These are phyloP conservation scores for Yoshiicerus persimilis DNA, from an alignment of 1,140 invertebrate species.

Conservation along the genomic window DNA sequence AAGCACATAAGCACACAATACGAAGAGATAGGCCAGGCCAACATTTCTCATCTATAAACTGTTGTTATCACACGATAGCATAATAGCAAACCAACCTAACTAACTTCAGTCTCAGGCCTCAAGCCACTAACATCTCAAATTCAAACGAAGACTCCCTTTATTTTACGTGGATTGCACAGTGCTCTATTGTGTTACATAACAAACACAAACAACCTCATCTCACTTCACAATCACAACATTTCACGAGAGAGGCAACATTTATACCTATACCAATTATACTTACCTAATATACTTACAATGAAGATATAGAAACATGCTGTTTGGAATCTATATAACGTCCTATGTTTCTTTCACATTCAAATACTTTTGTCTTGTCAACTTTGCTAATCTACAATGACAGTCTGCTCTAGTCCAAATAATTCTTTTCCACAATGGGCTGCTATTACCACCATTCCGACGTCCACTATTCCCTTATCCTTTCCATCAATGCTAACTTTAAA, in stretches of 20 bases:
- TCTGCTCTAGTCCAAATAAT: neutral
- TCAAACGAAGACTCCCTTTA: neutral
- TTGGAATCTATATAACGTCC: neutral
- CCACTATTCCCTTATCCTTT: too few species aligned
- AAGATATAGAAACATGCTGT: neutral
- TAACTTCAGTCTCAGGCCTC: neutral
- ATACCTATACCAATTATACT: neutral
- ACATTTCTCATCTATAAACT: neutral
- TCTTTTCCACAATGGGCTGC: neutral
- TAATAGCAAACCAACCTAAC: neutral
- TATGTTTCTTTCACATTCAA: neutral
- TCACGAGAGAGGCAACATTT: neutral
- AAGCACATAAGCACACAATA: neutral
- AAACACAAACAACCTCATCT: neutral
- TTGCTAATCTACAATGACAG: neutral
- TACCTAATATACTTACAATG: neutral
- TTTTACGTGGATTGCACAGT: neutral
- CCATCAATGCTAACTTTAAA: too few species aligned
- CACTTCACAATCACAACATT: neutral
- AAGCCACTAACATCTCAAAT: neutral
- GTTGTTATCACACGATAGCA: neutral
- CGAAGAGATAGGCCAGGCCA: neutral
- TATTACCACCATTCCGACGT: too few species aligned
- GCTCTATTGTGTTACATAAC: neutral
- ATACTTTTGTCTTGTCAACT: neutral